A percentile compares a stretch with the other conserved stretches of the same genome.
Evolutionary conservation across 2,888 invertebrate genomes (phyloP).

Genomic region (Ennomos fuscantarius): DNA sequence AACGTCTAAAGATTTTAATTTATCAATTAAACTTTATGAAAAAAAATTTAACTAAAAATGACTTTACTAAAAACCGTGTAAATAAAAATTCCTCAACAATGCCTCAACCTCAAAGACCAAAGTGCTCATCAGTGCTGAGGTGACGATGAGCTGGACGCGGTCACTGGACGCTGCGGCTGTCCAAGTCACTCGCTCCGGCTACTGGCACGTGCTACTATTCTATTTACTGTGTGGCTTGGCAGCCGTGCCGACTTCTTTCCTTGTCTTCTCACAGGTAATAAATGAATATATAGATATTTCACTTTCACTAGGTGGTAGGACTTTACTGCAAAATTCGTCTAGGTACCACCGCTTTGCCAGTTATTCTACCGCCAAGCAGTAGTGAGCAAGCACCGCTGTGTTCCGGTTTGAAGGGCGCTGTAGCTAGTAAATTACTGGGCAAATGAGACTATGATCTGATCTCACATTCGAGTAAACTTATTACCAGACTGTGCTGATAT

Average conservation of each 20-base stretch:
- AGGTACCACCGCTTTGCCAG: too few relatives aligned
- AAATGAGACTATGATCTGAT: too few relatives aligned
- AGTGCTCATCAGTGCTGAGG: constrained; percentile 29
- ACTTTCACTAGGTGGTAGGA: too few relatives aligned
- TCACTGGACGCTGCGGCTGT: constrained; percentile 85
- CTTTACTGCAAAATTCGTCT: too few relatives aligned
- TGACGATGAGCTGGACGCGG: constrained; percentile 66
- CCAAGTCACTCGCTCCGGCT: constrained; percentile 86
- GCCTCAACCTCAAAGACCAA: constrained; percentile 18
- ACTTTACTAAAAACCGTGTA: constrained; percentile 5
- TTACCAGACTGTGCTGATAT: too few relatives aligned
- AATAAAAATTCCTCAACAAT: constrained; percentile 19
- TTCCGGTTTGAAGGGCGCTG: too few relatives aligned
- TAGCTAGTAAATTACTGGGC: too few relatives aligned
- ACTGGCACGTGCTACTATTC: constrained; percentile 87
- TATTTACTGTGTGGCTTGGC: constrained; percentile 87
- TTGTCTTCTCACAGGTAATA: constrained; percentile 88
- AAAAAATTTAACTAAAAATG: background rate
- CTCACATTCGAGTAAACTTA: too few relatives aligned
- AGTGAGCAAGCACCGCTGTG: too few relatives aligned
- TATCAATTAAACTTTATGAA: background rate
- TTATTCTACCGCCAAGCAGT: too few relatives aligned
- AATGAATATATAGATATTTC: too few relatives aligned
- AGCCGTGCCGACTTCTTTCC: constrained; percentile 87
- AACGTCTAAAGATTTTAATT: too few relatives aligned